A percentile compares a stretch with the other conserved stretches of the same genome.
Conservation (phyloP, 2,797 vertebrate species). For the Microchirus variegatus region DNA sequence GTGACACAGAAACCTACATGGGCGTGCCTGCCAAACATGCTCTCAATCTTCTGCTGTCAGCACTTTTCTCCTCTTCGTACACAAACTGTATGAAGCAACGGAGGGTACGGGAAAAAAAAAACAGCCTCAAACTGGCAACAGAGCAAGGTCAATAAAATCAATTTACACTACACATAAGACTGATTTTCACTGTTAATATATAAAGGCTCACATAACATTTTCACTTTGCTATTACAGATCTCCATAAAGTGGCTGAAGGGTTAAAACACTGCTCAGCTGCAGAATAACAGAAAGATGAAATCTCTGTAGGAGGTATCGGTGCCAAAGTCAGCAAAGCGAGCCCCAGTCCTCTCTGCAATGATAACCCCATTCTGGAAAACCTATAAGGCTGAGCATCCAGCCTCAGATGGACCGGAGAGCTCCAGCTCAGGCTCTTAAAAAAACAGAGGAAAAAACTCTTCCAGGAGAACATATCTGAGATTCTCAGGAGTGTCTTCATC, state of each 20-base stretch:
- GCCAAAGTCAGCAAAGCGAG: constrained; percentile 76
- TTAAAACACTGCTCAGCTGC: constrained; percentile 71
- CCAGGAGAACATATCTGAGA: constrained; percentile 61
- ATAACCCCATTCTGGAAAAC: constrained; percentile 76
- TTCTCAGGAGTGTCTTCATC: constrained; percentile 66
- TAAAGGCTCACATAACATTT: neutral
- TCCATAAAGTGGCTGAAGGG: constrained; percentile 46
- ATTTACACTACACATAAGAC: constrained; percentile 43
- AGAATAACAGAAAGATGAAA: constrained; percentile 76
- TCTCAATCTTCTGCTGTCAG: constrained; percentile 84
- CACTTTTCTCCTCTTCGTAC: constrained; percentile 72
- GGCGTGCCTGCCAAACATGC: constrained; percentile 84
- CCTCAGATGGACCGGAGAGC: constrained; percentile 59
- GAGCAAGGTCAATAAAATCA: constrained; percentile 60
- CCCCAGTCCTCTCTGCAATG: constrained; percentile 65
- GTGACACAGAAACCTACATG: constrained; percentile 90
- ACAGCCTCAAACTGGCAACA: constrained; percentile 42
- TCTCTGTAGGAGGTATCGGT: constrained; percentile 76
- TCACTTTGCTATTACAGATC: constrained; percentile 1
- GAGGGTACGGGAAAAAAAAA: constrained; percentile 68
- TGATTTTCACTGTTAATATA: constrained; percentile 6
- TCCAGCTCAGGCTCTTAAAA: constrained; percentile 59
- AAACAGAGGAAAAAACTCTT: constrained; percentile 58
- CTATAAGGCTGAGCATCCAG: constrained; percentile 67
- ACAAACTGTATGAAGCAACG: constrained; percentile 58